A percentile compares a stretch with the other conserved stretches of the same genome.
These are phyloP conservation scores for Cybosia mesomella DNA, from an alignment of 2,888 invertebrate genomes.

Conservation along the genomic window DNA sequence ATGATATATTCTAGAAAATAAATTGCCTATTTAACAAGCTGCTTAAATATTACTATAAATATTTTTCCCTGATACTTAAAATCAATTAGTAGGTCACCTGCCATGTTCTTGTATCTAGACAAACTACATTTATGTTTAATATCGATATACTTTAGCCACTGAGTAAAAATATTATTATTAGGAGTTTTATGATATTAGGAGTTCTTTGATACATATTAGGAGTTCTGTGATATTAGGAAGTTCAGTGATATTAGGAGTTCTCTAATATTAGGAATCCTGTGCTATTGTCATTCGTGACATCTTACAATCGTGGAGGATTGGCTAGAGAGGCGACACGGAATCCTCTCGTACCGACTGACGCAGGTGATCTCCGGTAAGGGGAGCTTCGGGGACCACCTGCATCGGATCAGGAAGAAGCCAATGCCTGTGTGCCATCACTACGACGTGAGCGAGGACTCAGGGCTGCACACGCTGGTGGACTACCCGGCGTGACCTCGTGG, in stretches of 20 bases:
- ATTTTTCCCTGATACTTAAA: not conserved
- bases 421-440: too few relatives aligned
- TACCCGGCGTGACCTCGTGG: too few relatives aligned
- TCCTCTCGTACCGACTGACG: too few relatives aligned
- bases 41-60: not conserved
- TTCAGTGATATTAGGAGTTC: not conserved
- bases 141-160: not conserved
- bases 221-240: not conserved
- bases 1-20: too few relatives aligned
- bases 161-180: not conserved
- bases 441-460: too few relatives aligned
- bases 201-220: not conserved
- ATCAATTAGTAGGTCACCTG: not conserved
- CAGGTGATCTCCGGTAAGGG: too few relatives aligned
- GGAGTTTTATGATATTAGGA: not conserved
- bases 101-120: not conserved
- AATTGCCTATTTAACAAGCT: too few relatives aligned
- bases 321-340: too few relatives aligned
- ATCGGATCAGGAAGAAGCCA: too few relatives aligned
- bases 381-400: too few relatives aligned
- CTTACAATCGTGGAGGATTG: constrained; percentile 2
- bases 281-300: not conserved
- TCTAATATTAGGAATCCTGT: not conserved
- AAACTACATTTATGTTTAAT: not conserved
- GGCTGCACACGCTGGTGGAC: too few relatives aligned